phyloP scores from a whole-genome alignment of 2,113 vertebrate species.

The Andinoacara biseriatus region DNA sequence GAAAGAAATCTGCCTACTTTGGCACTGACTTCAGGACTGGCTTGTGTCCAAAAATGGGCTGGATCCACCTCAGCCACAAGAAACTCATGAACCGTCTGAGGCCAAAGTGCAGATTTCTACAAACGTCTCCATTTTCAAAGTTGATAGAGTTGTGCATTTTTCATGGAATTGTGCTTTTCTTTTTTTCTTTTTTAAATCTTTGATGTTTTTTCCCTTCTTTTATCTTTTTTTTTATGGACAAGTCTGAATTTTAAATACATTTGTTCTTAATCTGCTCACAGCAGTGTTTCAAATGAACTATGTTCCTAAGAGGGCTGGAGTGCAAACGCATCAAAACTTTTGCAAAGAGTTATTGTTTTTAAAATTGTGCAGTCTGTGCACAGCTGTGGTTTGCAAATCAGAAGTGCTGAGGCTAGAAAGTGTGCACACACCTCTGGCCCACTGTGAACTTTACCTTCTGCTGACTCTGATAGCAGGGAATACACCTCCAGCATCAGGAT shows the following conservation, averaged over 20 bases:
- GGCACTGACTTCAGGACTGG: conserved; percentile 50
- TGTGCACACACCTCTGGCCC: conserved; percentile 23
- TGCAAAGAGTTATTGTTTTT: conserved; percentile 29
- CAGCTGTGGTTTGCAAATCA: conserved; percentile 53
- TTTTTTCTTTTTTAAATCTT: not conserved
- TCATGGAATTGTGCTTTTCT: not conserved
- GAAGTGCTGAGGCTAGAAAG: conserved; percentile 45
- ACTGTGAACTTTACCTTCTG: conserved; percentile 62
- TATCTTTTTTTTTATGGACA: not conserved
- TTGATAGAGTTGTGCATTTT: not conserved
- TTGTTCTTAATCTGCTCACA: not conserved
- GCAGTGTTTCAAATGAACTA: not conserved
- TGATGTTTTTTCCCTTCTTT: not conserved
- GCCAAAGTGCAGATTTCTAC: conserved; percentile 30
- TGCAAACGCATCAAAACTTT: conserved; percentile 2
- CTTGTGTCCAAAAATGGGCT: conserved; percentile 27
- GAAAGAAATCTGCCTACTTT: conserved; percentile 49
- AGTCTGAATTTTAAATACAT: not conserved
- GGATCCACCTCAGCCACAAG: conserved; percentile 36
- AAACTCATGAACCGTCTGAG: conserved; percentile 12
- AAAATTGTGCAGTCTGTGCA: conserved; percentile 11
- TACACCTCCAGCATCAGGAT: conserved; percentile 43
- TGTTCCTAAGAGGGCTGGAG: not conserved
- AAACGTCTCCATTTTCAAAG: conserved; percentile 20
- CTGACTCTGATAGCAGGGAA: conserved; percentile 50